Evolutionary conservation across 1,140 invertebrate species (phyloP).

Genomic region (Palaemon carinicauda): DNA sequence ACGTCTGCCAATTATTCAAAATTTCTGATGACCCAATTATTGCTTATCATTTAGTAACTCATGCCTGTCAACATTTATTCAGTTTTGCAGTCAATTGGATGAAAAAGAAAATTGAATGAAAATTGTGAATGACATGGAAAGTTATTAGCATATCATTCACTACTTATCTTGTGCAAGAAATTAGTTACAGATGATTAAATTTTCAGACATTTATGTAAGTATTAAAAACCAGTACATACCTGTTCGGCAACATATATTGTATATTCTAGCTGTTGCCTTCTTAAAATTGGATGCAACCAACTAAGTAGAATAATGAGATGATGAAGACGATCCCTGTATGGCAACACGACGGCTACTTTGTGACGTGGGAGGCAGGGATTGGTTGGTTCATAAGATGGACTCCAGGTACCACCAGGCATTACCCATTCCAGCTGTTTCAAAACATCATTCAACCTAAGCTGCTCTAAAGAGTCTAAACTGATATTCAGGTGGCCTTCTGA

Average conservation of each 20-base stretch:
- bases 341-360: constrained; percentile 83
- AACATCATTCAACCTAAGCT: constrained; percentile 29
- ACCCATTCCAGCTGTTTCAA: constrained; percentile 50
- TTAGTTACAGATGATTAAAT: too few species aligned
- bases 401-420: constrained; percentile 50
- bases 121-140: too few species aligned
- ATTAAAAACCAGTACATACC: constrained; percentile 64
- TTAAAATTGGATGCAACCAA: constrained; percentile 90
- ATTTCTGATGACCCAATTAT: too few species aligned
- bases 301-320: constrained; percentile 84
- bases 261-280: constrained; percentile 85
- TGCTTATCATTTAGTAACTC: too few species aligned
- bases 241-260: constrained; percentile 93
- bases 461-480: constrained; percentile 21
- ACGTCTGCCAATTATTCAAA: too few species aligned
- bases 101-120: too few species aligned
- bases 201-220: not conserved
- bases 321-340: constrained; percentile 82
- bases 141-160: too few species aligned
- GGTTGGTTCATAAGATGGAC: constrained; percentile 25
- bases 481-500: constrained; percentile 28
- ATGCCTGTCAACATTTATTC: too few species aligned
- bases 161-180: too few species aligned
- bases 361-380: constrained; percentile 61
- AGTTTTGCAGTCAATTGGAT: too few species aligned